Evolutionary conservation across 2,797 vertebrate genomes (phyloP), one percentile per base, ranked within the genome.

Genomic region (Ataeniobius toweri): DNA sequence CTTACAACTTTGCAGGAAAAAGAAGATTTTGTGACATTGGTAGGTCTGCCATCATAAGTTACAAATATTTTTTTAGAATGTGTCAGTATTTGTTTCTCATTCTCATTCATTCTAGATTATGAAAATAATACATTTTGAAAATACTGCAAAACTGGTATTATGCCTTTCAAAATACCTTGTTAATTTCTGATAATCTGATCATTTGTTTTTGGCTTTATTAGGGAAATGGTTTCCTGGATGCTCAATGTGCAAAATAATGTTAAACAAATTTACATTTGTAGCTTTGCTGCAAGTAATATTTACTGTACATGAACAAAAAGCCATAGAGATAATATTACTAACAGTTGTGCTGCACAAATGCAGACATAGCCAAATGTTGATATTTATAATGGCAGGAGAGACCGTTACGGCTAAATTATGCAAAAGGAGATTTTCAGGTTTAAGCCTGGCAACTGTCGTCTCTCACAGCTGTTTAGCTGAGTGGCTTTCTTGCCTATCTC

Each of bases 401-500:
- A 75, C 73, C 12, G 73, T 92, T 88, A 68, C 41, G 74, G 12
- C 68, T 94, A 72, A 94, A 94, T 93, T 88, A 93, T 93, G 88
- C 89, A 92, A 55, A 70, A 76, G 89, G 61, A 70, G 72, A 46
- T 80, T 88, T 84, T 84, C 68, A 81, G 85, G 56, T 77, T 73
- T 71, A 80, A 77, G 88, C 73, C 88, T 96, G 95, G 95, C 96
- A 96, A 96, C 95, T 97, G 96, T 94, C 91, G 87, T 88, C 89
- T 95, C 92, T 95, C 94, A 91, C 95, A 97, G 96, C 97, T 96
- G 96, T 95, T 83, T 81, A 93, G 95, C 96, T 96, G 71, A n/a
- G 68, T 24, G 12, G 12, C 26, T 65, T 70, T 67, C 55, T 46
- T 46, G 24, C 0, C 70, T 71, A 6, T 13, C 68, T 96, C 96